Base-by-base conservation (phyloP, 2,888 invertebrate genomes). In the Operophtera brumata region DNA sequence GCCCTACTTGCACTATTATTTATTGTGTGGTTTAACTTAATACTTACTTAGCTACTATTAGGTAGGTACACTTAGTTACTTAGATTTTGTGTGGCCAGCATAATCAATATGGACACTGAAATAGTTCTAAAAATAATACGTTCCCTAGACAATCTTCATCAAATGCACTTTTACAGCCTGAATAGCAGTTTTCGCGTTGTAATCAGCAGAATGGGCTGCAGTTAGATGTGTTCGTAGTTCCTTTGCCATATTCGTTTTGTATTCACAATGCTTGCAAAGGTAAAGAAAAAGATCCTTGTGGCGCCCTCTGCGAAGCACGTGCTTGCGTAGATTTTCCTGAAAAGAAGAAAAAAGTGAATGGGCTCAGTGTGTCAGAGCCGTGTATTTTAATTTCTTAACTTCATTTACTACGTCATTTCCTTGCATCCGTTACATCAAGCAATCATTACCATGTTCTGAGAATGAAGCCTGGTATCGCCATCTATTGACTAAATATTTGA, bases 251-350 rank as follows among this genome's bases (percentile, higher is more conserved):
- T 96, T 94, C 8, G 93, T 92, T 32, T 89, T 86, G 77, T 70
- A 81, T 1, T 69, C 67, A 76, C 96, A 96, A 45, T 91, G 86
- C 48, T 91, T 90, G 75, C 97, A 97, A 55, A 94, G 93, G 82
- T 97, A 97, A 37, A 97, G 91, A 54, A 86, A 93, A 71, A 94
- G 92, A 1, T 95, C 96, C 0, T 92, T 92, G 84, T 97, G 97
- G 47, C 94, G 93, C 50, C 92, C 93, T 8, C 96, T 96, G 32
- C 93, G 93, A 0, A 96, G 84, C 1, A 96, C 94, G 82, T 97
- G 97, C 73, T 97, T 97, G 4, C 97, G 92, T 9, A 97, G 92
- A 78, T 97, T 97, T 78, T 97, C 97, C 94, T 96, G 81, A 13
- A 82, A 66, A 30, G 9, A 26, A 5, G 13, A 25, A n/a, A 34